Evolutionary conservation across 2,113 vertebrate genomes (phyloP), one percentile per base, ranked within the genome.

Genomic region (Okapia johnstoni): DNA sequence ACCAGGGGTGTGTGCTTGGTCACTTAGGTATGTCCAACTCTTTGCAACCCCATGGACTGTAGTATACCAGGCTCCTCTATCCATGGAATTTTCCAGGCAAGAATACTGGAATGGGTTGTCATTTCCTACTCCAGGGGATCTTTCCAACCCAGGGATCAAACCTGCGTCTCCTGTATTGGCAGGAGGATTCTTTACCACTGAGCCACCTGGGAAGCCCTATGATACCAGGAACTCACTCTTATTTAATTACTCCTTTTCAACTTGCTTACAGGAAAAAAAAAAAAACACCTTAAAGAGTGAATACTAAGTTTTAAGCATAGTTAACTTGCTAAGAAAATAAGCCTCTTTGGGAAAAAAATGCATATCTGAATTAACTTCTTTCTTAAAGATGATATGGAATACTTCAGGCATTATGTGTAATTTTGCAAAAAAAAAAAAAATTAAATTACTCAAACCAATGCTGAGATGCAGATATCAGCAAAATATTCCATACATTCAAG

Each of bases 281-380:
- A 21, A 28, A 43, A 77, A 76, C 7, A 79, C 21, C 16, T 40
- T 40, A 43, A 91, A 85, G 5, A 43, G 3, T 60, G 60, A 50
- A 63, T 48, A 33, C 23, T 36, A 58, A 90, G 25, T 63, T 43
- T 66, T 90, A 95, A 63, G 13, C 55, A 90, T 33, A 95, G 48
- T 87, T 96, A 66, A 76, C 21, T 90, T 85, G 90, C 85, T 76
- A 54, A 85, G 92, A 60, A 94, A 93, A 95, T 28, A 87, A 19
- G 50, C 2, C 16, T 61, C 48, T 79, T 88, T 46, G 46, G 54
- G 9, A 70, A 94, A 83, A 86, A 96, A 85, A 23, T 73, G 11
- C 16, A 33, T 92, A 55, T 86, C 3, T 89, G 43, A 93, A 55
- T 90, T 70, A 93, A 60, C 7, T 46, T 90, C 57, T 54, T 6